phyloP scores from a whole-genome alignment of 2,797 vertebrate genomes.

The Threskiornis aethiopicus region DNA sequence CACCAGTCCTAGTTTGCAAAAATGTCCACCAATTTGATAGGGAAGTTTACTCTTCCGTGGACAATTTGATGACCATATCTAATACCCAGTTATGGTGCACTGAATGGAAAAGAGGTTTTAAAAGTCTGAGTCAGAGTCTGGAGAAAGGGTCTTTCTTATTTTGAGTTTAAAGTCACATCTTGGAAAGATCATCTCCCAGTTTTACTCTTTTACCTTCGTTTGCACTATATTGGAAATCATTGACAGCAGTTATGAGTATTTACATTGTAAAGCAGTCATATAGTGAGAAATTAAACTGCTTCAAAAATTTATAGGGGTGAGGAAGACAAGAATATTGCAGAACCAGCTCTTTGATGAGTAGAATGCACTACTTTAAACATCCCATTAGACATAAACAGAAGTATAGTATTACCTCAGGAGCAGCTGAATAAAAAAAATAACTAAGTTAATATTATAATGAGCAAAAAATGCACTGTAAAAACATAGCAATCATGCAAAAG shows the following conservation, averaged over 20 bases:
- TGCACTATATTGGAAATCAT: not conserved
- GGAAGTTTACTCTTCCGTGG: not conserved
- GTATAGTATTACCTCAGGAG: not conserved
- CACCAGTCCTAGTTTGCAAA: not conserved
- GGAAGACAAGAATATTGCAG: not conserved
- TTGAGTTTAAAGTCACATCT: not conserved
- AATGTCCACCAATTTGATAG: rapidly evolving
- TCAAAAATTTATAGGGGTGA: not conserved
- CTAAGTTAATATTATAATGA: not conserved
- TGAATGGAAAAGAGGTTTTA: not conserved
- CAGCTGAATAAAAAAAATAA: not conserved
- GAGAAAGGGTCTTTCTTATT: not conserved
- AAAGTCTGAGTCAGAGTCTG: not conserved
- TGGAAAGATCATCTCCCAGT: not conserved
- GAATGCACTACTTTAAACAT: not conserved
- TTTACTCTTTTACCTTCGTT: not conserved
- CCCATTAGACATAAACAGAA: not conserved
- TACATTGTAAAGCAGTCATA: not conserved
- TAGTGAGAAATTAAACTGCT: not conserved
- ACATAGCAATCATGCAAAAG: not conserved
- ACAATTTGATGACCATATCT: not conserved
- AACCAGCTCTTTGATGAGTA: not conserved
- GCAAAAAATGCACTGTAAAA: not conserved
- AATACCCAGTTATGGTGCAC: not conserved
- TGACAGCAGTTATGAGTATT: not conserved